A percentile compares a stretch with the other conserved stretches of the same genome.
Conservation (phyloP, 2,113 vertebrate species). For the Podarcis cretensis region DNA sequence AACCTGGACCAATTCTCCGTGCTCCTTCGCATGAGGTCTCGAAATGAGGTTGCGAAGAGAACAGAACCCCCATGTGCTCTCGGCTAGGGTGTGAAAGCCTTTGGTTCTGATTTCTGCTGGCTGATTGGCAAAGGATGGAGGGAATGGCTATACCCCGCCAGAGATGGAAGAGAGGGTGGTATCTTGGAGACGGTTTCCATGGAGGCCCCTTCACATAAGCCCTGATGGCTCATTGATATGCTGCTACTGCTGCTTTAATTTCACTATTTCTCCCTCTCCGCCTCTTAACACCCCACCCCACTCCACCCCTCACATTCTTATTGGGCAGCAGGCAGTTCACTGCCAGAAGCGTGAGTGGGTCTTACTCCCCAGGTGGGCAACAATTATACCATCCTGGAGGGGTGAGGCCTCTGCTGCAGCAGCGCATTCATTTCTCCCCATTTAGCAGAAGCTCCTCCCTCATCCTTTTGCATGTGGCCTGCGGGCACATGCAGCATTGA, state of each 20-base stretch:
- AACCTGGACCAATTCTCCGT: constrained; percentile 53
- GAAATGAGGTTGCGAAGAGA: not conserved
- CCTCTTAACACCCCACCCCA: not conserved
- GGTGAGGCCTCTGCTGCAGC: not conserved
- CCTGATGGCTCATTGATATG: constrained; percentile 68
- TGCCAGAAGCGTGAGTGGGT: constrained; percentile 33
- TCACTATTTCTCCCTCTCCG: not conserved
- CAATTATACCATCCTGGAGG: not conserved
- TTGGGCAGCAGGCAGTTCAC: constrained; percentile 44
- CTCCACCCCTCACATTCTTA: constrained; percentile 53
- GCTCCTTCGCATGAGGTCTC: constrained; percentile 45
- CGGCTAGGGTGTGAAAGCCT: constrained; percentile 45
- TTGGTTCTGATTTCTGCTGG: constrained; percentile 43
- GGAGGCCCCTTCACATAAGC: constrained; percentile 69
- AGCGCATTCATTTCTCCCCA: not conserved
- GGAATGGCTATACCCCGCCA: constrained; percentile 66
- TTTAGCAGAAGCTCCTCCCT: not conserved
- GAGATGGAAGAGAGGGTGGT: constrained; percentile 57
- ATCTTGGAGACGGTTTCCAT: constrained; percentile 79
- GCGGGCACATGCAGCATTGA: not conserved
- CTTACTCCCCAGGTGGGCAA: not conserved
- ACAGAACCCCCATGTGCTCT: constrained; percentile 28
- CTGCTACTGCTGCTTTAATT: constrained; percentile 59
- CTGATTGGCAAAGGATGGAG: not conserved
- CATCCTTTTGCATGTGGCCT: not conserved